Conservation (phyloP, 2,797 vertebrate genomes). For the Cottoperca gobio region DNA sequence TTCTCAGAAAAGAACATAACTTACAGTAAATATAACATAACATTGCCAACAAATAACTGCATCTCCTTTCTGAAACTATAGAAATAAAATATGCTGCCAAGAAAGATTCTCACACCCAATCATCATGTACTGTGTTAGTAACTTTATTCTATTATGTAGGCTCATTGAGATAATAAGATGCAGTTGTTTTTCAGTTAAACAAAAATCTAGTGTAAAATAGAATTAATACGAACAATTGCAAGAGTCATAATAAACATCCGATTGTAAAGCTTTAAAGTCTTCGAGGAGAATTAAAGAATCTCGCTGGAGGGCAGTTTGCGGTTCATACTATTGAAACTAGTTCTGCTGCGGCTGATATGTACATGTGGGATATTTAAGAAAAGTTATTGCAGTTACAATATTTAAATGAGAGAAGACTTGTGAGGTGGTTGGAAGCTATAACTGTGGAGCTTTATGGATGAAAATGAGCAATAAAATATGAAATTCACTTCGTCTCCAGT, state of each 20-base stretch:
- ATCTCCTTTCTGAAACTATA: not conserved
- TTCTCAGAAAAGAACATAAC: not conserved
- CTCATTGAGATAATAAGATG: not conserved
- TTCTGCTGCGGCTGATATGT: not conserved
- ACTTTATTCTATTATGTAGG: not conserved
- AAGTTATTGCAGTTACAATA: not conserved
- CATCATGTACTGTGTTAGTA: not conserved
- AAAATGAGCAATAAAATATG: slow-evolving; percentile 11
- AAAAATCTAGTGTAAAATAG: not conserved
- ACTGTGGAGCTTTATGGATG: slow-evolving; percentile 1
- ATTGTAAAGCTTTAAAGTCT: not conserved
- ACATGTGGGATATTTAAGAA: slow-evolving; percentile 2
- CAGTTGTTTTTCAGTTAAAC: not conserved
- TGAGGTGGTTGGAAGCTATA: not conserved
- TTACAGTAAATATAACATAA: not conserved
- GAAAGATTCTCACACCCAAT: not conserved
- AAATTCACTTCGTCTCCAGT: not conserved
- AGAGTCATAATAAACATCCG: not conserved
- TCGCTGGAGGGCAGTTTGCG: not conserved
- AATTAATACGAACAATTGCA: not conserved
- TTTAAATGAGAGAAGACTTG: slow-evolving; percentile 9
- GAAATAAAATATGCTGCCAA: not conserved
- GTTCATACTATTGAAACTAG: not conserved
- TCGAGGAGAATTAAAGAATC: not conserved
- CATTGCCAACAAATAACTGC: not conserved